Conservation (phyloP, 2,888 invertebrate species). For the Pasiphila rectangulata region DNA sequence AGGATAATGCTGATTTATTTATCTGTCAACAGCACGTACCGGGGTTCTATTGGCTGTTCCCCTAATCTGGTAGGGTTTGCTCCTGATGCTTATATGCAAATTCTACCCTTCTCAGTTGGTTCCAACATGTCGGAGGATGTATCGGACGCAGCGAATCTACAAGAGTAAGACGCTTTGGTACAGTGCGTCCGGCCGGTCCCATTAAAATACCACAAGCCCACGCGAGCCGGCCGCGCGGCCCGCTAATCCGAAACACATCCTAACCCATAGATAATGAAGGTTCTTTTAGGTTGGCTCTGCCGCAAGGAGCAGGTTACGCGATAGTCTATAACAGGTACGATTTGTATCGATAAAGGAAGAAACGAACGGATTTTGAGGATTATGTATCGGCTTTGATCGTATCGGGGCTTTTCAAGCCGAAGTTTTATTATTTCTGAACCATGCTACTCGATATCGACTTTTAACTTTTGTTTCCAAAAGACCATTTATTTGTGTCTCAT, state of each 20-base stretch:
- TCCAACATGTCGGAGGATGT: background rate
- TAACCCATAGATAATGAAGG: constrained; percentile 36
- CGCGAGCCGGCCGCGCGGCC: constrained; percentile 36
- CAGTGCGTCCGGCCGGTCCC: constrained; percentile 42
- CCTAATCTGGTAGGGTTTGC: too few relatives aligned
- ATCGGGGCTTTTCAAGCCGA: background rate
- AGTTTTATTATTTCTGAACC: too few relatives aligned
- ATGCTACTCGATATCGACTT: too few relatives aligned
- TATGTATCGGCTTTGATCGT: constrained; percentile 30
- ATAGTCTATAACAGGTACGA: constrained; percentile 41
- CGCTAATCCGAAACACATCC: constrained; percentile 39
- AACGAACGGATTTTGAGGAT: constrained; percentile 21
- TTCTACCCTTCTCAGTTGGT: constrained; percentile 11
- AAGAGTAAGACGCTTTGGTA: constrained; percentile 35
- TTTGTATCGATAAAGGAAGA: constrained; percentile 42
- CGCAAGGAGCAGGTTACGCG: constrained; percentile 36
- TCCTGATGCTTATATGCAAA: constrained; percentile 26
- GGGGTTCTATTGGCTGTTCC: too few relatives aligned
- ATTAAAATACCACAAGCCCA: constrained; percentile 61
- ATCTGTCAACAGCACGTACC: too few relatives aligned
- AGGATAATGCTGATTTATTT: too few relatives aligned
- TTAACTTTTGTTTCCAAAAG: too few relatives aligned
- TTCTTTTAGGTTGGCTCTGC: constrained; percentile 23
- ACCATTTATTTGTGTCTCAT: too few relatives aligned
- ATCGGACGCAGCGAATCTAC: constrained; percentile 19